Conservation (phyloP, 2,797 vertebrate species). For the Synaphobranchus kaupii region DNA sequence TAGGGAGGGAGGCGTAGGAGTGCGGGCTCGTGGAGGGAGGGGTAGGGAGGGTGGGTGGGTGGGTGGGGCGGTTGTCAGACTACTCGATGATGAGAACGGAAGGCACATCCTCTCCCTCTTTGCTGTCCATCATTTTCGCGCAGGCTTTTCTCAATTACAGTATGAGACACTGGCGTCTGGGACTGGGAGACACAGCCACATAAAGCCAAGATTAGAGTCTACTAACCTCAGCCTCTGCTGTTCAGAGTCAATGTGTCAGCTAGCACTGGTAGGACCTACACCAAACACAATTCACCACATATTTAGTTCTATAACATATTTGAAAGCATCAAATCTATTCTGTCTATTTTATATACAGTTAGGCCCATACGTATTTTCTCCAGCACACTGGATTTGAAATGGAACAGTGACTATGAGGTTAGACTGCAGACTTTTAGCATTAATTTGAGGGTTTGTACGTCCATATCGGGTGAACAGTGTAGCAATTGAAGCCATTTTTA, state of each 20-base stretch:
- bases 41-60: not conserved
- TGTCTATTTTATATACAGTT: not conserved
- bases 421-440: no score
- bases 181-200: not conserved
- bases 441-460: no score
- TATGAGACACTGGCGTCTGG: not conserved
- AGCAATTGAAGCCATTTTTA: no score
- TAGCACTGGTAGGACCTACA: not conserved
- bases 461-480: no score
- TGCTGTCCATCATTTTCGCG: not conserved
- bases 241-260: not conserved
- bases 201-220: not conserved
- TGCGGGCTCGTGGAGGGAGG: not conserved
- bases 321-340: not conserved
- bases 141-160: slow-evolving; percentile 3
- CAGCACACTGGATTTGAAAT: no score
- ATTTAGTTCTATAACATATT: not conserved
- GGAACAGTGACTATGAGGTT: no score
- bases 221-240: not conserved
- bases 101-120: not conserved
- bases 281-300: not conserved
- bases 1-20: not conserved
- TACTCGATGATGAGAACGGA: not conserved
- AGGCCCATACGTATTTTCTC: no score
- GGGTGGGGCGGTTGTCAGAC: not conserved